A percentile compares a stretch with the other conserved stretches of the same genome.
These are phyloP conservation scores for Bhutanitis thaidina DNA, from an alignment of 2,888 invertebrate species.

Conservation along the genomic window DNA sequence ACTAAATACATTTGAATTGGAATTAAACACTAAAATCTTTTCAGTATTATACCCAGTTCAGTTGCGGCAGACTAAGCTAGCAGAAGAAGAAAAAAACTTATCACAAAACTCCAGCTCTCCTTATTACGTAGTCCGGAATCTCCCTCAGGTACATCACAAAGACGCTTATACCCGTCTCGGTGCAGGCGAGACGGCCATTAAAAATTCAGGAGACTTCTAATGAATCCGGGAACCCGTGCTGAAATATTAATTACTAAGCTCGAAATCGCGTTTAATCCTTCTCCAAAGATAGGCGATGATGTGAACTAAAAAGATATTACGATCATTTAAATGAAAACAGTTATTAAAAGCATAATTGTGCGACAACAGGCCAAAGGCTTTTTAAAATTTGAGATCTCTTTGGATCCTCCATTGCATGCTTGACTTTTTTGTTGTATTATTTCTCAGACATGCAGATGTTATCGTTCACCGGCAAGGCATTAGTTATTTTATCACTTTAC, in stretches of 20 bases:
- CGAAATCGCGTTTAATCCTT: background rate
- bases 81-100: background rate
- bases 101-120: background rate
- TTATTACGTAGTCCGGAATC: background rate
- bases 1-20: no score
- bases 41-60: no score
- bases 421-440: no score
- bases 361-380: no score
- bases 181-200: conserved; percentile 31
- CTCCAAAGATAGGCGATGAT: background rate
- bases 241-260: conserved; percentile 36
- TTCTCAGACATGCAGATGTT: no score
- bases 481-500: no score
- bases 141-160: conserved; percentile 3
- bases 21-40: no score
- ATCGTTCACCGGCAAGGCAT: no score
- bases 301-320: background rate
- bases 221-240: conserved; percentile 37
- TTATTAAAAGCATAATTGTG: no score
- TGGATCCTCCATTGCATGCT: no score
- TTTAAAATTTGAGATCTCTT: no score
- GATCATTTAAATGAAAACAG: no score
- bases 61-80: background rate
- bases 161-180: conserved; percentile 2
- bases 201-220: conserved; percentile 44